These are phyloP conservation scores for Perca fluviatilis DNA, from an alignment of 2,113 vertebrate species.

Conservation along the genomic window DNA sequence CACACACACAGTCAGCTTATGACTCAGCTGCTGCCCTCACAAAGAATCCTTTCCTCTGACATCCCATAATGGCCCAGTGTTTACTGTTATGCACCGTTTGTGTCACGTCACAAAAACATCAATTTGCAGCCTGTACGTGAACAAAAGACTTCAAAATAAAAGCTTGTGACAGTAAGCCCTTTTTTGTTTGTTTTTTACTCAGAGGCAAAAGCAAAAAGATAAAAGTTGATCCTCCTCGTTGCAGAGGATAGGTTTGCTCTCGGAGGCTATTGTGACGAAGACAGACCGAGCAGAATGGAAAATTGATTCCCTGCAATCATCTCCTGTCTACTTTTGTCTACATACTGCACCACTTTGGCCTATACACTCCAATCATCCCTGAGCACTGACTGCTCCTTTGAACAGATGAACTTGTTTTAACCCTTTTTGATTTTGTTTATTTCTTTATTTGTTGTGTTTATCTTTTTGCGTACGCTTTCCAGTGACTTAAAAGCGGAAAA, in stretches of 20 bases:
- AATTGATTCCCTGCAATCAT: conserved; percentile 78
- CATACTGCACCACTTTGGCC: conserved; percentile 55
- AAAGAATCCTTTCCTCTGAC: conserved; percentile 29
- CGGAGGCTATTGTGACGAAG: conserved; percentile 58
- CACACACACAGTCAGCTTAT: neutral
- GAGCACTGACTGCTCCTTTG: conserved; percentile 49
- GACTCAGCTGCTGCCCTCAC: conserved; percentile 39
- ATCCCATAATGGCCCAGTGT: conserved; percentile 57
- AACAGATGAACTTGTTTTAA: conserved; percentile 56
- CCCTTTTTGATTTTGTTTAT: conserved; percentile 78
- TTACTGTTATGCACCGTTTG: conserved; percentile 63
- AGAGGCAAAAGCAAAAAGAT: conserved; percentile 37
- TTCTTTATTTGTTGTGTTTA: conserved; percentile 65
- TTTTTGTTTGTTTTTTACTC: conserved; percentile 16
- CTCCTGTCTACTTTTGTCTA: conserved; percentile 66
- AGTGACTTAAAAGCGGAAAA: conserved; percentile 50
- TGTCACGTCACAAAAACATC: conserved; percentile 72
- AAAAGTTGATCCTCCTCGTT: conserved; percentile 46
- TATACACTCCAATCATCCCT: conserved; percentile 59
- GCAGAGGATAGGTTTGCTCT: conserved; percentile 56
- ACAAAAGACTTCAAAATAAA: conserved; percentile 78
- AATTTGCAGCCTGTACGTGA: conserved; percentile 56
- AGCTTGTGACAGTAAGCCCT: conserved; percentile 61
- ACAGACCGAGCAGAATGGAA: conserved; percentile 60
- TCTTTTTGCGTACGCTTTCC: conserved; percentile 46